These are phyloP conservation scores for Archips xylosteana DNA, from an alignment of 2,888 invertebrate genomes.

Conservation along the genomic window DNA sequence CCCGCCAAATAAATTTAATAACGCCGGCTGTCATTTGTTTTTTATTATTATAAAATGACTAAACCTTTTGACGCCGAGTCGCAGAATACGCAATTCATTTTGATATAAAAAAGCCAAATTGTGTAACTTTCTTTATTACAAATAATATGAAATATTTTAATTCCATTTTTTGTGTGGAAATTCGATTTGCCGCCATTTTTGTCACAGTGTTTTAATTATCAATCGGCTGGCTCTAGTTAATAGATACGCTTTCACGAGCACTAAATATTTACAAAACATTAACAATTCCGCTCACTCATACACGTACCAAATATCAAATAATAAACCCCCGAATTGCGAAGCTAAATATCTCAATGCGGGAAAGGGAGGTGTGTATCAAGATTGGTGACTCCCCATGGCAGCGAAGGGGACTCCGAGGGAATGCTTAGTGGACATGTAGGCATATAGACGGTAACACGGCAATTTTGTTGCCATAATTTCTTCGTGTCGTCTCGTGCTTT, in stretches of 20 bases:
- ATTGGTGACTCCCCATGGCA: slow-evolving; percentile 77
- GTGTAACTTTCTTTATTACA: neutral
- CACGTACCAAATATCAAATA: slow-evolving; percentile 71
- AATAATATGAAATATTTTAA: neutral
- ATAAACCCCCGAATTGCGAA: slow-evolving; percentile 80
- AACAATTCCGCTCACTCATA: slow-evolving; percentile 52
- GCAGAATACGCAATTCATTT: neutral
- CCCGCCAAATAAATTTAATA: slow-evolving; percentile 5
- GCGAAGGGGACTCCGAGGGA: slow-evolving; percentile 78
- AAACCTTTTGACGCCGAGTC: neutral
- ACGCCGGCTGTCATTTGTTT: slow-evolving; percentile 4
- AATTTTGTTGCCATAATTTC: slow-evolving; percentile 85
- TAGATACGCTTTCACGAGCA: neutral
- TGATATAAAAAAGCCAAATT: neutral
- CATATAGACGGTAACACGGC: slow-evolving; percentile 86
- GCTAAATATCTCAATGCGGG: slow-evolving; percentile 77
- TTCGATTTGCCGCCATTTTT: neutral
- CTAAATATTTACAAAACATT: slow-evolving; percentile 40
- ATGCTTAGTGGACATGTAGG: slow-evolving; percentile 86
- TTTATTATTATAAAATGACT: slow-evolving; percentile 10
- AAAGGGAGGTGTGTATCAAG: slow-evolving; percentile 82
- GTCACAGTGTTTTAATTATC: slow-evolving; percentile 7
- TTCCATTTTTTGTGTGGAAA: neutral
- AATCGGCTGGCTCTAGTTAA: slow-evolving; percentile 38
- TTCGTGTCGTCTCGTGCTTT: slow-evolving; percentile 85